phyloP scores from a whole-genome alignment of 2,797 vertebrate genomes.

The Fundulus diaphanus region DNA sequence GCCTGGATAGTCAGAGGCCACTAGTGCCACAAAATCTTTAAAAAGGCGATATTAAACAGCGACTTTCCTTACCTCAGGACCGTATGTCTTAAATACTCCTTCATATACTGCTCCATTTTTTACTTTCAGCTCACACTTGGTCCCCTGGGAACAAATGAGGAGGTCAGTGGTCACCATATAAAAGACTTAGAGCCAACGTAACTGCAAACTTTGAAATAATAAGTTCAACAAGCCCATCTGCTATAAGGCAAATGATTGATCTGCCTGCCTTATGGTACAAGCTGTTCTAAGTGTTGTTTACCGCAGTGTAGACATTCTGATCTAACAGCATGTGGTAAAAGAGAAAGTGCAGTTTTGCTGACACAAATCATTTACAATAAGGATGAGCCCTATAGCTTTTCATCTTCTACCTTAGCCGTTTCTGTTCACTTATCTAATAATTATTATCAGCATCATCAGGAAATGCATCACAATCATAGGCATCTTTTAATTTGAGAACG shows the following conservation, averaged over 20 bases:
- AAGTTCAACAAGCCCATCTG: constrained; percentile 57
- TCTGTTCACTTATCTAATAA: not conserved
- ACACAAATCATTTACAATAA: constrained; percentile 53
- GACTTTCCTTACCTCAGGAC: constrained; percentile 90
- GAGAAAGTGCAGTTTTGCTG: constrained; percentile 48
- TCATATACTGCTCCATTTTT: constrained; percentile 97
- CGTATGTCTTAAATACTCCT: constrained; percentile 99
- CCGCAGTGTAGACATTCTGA: constrained; percentile 61
- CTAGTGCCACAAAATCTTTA: not conserved
- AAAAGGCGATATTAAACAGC: constrained; percentile 3
- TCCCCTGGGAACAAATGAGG: constrained; percentile 84
- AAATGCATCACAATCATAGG: not conserved
- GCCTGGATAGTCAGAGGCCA: not conserved
- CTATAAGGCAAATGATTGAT: constrained; percentile 61
- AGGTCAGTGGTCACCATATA: constrained; percentile 37
- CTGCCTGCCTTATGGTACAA: constrained; percentile 63
- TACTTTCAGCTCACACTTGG: constrained; percentile 99
- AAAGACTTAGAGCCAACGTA: constrained; percentile 23
- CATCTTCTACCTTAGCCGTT: not conserved
- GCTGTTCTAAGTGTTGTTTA: constrained; percentile 70
- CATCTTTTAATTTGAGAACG: constrained; percentile 1
- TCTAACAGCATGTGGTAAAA: constrained; percentile 56
- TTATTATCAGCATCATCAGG: no score
- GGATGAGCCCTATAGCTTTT: constrained; percentile 2
- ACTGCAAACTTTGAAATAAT: constrained; percentile 51